Evolutionary conservation across 2,888 invertebrate species (phyloP).

Genomic region (Eristalinus sepulchralis): DNA sequence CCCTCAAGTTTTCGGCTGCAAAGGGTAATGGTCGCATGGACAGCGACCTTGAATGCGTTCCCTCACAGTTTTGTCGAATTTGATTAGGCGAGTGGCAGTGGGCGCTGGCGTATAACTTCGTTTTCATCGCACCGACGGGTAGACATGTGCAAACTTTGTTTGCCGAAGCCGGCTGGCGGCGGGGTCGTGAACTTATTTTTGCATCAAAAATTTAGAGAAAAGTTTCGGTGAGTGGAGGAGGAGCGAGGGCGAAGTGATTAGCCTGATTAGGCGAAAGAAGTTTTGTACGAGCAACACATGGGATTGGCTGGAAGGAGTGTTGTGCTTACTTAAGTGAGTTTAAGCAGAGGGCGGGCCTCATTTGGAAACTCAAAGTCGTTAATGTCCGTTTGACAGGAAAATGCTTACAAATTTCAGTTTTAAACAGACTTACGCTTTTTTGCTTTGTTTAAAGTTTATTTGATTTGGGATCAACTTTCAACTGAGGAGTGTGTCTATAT

Average conservation of each 20-base stretch:
- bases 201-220: not conserved
- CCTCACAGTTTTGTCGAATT: not conserved
- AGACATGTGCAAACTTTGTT: not conserved
- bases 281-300: not conserved
- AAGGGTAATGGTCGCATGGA: not conserved
- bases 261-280: not conserved
- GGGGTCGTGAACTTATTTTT: not conserved
- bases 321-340: not conserved
- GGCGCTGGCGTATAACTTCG: not conserved
- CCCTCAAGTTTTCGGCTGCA: not conserved
- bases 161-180: not conserved
- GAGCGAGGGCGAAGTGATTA: not conserved
- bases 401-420: too few species aligned
- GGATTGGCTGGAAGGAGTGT: not conserved
- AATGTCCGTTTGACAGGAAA: not conserved
- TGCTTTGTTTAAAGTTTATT: too few species aligned
- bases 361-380: not conserved
- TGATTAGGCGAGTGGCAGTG: not conserved
- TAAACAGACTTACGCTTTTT: too few species aligned
- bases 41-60: not conserved
- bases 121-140: not conserved
- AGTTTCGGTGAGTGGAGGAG: not conserved
- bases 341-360: not conserved
- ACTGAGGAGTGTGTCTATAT: too few species aligned
- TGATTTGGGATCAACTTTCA: too few species aligned